Base-by-base conservation (phyloP, 2,113 vertebrate species). In the Pangasianodon gigas region DNA sequence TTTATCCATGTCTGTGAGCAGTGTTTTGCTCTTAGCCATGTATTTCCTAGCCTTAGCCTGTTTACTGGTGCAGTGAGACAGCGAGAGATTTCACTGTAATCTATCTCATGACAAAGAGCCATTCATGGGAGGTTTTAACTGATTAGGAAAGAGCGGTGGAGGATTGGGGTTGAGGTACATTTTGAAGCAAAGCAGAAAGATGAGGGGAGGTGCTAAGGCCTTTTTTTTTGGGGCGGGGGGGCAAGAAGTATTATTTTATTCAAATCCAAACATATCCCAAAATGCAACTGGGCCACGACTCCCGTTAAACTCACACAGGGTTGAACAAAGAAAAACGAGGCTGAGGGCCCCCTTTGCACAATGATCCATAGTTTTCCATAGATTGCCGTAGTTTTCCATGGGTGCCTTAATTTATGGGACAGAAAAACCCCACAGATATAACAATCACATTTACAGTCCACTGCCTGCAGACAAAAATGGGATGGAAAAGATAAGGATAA, bases 211-310 rank as follows among this genome's bases (percentile, higher is more conserved):
- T 0, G n/a, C 56, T 86, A 51, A 48, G 82, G 92, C 90, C 10
- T 75, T 79, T 48, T 48, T 79, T 19, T 74, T 92, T 94, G 91
- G 92, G 93, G 21, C 2, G 87, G 91, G 92, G 92, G 91, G 93
- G 87, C 93, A 86, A 93, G 95, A 96, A 93, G 94, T 96, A 93
- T 95, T 95, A 95, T 96, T 96, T 94, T 95, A 95, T 96, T 96
- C 95, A 96, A 96, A 96, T 96, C 94, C 95, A 96, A 96, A 96
- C 96, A 96, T 91, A 93, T 95, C 96, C 96, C 96, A 96, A 92
- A 95, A 95, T 96, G 95, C 95, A 95, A 91, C 92, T 89, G 94
- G 93, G 90, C 93, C 90, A 56, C 54, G 56, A 90, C 94, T 94
- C 93, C 87, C 87, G 90, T 93, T 93, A 92, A 94, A 91, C 92